Base-by-base conservation (phyloP, 2,888 invertebrate species). In the Drosophila atripex region DNA sequence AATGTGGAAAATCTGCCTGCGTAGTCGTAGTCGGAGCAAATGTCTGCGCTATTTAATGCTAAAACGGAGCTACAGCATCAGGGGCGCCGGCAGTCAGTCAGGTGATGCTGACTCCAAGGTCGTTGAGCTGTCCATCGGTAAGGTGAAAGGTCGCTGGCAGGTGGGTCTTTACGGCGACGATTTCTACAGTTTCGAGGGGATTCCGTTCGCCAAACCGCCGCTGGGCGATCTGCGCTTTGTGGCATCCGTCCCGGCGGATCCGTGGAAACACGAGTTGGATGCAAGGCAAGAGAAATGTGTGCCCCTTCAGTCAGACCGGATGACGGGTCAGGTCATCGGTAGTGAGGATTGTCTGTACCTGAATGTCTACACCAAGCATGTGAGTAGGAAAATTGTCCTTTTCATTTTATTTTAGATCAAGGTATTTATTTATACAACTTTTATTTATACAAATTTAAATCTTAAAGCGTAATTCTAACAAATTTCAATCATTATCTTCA, bases 221-320 rank as follows among this genome's bases (percentile, higher is more conserved):
- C n/a, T 89, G 0, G 85, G 80, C 3, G 50, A 76, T 1, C 55
- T 80, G 1, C 88, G 89, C 3, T 90, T 90, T 28, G 64, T 59
- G n/a, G 72, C 89, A 28, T 91, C 93, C 0, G 76, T 63, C 21
- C 90, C 91, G 9, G 88, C 88, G 0, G 75, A 82, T 11, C 71
- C 89, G 5, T 93, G 93, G 93, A 39, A 38, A 0, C 91, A 86
- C 4, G 61, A 75, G 1, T 79, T 89, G 2, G 75, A 84, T 21
- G 84, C 78, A n/a, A 65, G 50, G 1, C 46, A 73, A 38, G 84
- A 75, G 16, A 57, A 60, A 0, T 64, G 76, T 1, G 59, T 80
- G 35, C 75, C 77, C 0, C 18, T 78, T 14, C 89, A 78, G 60
- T 47, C 74, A n/a, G 80, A 90, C 54, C 32, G 71, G 0, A 61